Percentiles rank a stretch among this genome's conserved stretches.
Evolutionary conservation across 2,113 vertebrate genomes (phyloP).

Genomic region (Hipposideros armiger): DNA sequence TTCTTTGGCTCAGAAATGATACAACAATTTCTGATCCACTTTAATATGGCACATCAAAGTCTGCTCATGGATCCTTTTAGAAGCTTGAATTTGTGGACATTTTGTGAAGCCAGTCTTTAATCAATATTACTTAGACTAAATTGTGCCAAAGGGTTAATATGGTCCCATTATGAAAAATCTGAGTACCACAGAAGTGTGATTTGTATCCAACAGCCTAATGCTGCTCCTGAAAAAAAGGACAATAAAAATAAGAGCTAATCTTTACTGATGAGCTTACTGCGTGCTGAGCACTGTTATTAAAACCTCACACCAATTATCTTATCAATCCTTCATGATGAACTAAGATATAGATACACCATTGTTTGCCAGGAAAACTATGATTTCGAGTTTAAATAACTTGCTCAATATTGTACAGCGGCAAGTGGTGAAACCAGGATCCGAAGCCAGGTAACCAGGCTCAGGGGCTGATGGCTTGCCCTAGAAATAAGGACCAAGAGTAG

Average conservation of each 20-base stretch:
- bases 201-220: neutral
- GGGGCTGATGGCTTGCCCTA: neutral
- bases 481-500: neutral
- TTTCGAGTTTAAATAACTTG: neutral
- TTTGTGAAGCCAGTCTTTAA: neutral
- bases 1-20: conserved; percentile 58
- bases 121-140: neutral
- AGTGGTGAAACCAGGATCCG: too few species aligned
- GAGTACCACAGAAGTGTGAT: neutral
- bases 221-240: neutral
- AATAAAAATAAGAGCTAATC: conserved; percentile 25
- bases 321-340: neutral
- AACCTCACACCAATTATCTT: neutral
- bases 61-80: neutral
- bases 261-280: neutral
- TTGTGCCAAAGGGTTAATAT: neutral
- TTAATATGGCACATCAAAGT: conserved; percentile 39
- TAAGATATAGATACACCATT: neutral
- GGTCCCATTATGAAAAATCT: neutral
- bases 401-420: neutral
- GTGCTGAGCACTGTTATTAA: neutral
- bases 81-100: neutral
- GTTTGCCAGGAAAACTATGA: neutral
- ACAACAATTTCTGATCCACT: neutral
- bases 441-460: neutral